Evolutionary conservation across 2,797 vertebrate species (phyloP).

Genomic region (Eremophila alpestris): DNA sequence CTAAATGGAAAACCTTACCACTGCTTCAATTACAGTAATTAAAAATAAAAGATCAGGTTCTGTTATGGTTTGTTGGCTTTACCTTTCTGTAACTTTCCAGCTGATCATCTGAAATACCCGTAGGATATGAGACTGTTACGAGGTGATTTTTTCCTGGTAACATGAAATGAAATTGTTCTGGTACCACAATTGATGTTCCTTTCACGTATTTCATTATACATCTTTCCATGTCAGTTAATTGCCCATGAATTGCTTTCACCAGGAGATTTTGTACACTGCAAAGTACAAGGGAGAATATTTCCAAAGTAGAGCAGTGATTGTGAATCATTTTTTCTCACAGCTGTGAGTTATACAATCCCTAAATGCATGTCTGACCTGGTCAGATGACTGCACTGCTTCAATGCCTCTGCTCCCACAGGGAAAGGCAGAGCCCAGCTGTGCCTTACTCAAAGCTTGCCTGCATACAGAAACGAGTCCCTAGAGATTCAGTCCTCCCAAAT

Average conservation of each 20-base stretch:
- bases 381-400: background rate
- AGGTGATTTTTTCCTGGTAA: conserved; percentile 83
- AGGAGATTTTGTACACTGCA: conserved; percentile 83
- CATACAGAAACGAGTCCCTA: background rate
- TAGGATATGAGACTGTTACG: conserved; percentile 87
- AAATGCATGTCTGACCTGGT: background rate
- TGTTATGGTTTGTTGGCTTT: background rate
- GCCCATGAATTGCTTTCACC: conserved; percentile 81
- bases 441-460: background rate
- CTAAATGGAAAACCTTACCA: background rate
- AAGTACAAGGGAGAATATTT: background rate
- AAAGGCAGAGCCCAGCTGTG: background rate
- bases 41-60: background rate
- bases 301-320: background rate
- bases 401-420: background rate
- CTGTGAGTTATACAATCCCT: background rate
- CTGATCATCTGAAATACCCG: conserved; percentile 85
- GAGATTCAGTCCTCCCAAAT: background rate
- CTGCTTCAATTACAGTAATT: background rate
- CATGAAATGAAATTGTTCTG: conserved; percentile 90
- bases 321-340: background rate
- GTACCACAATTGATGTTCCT: conserved; percentile 83
- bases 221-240: conserved; percentile 90
- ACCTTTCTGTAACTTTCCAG: conserved; percentile 86
- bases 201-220: conserved; percentile 85